Conservation (phyloP, 2,113 vertebrate genomes). For the Sylvilagus bachmani region DNA sequence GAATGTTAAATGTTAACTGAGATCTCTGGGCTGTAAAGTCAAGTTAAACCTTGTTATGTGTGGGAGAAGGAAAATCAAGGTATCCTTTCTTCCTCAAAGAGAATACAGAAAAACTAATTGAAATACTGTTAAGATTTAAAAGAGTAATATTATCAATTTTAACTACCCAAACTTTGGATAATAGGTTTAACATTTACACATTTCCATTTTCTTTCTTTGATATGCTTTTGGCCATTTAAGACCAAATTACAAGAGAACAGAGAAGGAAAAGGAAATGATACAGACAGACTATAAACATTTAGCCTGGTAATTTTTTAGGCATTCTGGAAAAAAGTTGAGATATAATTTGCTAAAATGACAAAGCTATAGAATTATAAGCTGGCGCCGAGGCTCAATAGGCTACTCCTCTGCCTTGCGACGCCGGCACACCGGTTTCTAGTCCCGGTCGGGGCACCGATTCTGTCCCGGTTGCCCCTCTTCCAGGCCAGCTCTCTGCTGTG, state of each 20-base stretch:
- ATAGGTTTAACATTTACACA: constrained; percentile 50
- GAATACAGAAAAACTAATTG: constrained; percentile 47
- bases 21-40: neutral
- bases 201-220: constrained; percentile 49
- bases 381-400: too few relatives aligned
- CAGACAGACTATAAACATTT: constrained; percentile 14
- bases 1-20: constrained; percentile 55
- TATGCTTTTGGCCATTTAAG: constrained; percentile 47
- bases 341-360: constrained; percentile 32
- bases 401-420: too few relatives aligned
- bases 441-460: too few relatives aligned
- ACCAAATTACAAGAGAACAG: constrained; percentile 19
- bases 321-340: neutral
- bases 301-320: constrained; percentile 36
- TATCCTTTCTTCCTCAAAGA: constrained; percentile 55
- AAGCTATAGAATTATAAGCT: constrained; percentile 7
- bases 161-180: neutral
- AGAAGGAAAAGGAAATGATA: constrained; percentile 9
- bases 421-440: too few relatives aligned
- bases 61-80: neutral
- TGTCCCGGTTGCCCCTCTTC: too few relatives aligned
- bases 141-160: constrained; percentile 49
- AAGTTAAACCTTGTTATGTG: constrained; percentile 26
- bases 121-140: constrained; percentile 59
- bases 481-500: too few relatives aligned